Conservation (phyloP, 1,140 invertebrate genomes). For the Melanaphis sacchari region DNA sequence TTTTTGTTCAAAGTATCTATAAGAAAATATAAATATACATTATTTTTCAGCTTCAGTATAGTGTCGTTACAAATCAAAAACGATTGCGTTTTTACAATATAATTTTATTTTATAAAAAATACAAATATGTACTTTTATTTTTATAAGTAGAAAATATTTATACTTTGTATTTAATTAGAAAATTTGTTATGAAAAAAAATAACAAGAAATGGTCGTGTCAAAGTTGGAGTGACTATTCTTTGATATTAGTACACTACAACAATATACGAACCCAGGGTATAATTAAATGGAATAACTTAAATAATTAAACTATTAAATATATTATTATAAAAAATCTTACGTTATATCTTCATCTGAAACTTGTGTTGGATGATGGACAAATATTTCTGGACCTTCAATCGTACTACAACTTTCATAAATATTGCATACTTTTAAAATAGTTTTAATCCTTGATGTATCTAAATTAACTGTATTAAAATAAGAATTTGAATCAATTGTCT, state of each 20-base stretch:
- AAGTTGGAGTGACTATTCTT: background rate
- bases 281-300: background rate
- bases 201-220: too few species aligned
- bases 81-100: background rate
- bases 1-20: constrained; percentile 6
- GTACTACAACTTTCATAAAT: constrained; percentile 39
- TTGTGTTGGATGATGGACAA: background rate
- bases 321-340: constrained; percentile 10
- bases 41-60: background rate
- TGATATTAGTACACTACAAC: too few species aligned
- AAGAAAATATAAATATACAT: background rate
- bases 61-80: background rate
- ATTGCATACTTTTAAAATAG: constrained; percentile 49
- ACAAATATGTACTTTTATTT: too few species aligned
- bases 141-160: background rate
- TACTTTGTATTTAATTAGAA: background rate
- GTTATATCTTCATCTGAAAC: background rate
- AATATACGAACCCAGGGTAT: background rate
- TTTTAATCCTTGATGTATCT: background rate
- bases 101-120: background rate
- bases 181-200: too few species aligned
- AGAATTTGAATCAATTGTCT: background rate
- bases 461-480: constrained; percentile 8
- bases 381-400: constrained; percentile 33
- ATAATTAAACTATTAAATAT: background rate